Conservation (phyloP, 2,888 invertebrate genomes). For the Cantharis nigra region DNA sequence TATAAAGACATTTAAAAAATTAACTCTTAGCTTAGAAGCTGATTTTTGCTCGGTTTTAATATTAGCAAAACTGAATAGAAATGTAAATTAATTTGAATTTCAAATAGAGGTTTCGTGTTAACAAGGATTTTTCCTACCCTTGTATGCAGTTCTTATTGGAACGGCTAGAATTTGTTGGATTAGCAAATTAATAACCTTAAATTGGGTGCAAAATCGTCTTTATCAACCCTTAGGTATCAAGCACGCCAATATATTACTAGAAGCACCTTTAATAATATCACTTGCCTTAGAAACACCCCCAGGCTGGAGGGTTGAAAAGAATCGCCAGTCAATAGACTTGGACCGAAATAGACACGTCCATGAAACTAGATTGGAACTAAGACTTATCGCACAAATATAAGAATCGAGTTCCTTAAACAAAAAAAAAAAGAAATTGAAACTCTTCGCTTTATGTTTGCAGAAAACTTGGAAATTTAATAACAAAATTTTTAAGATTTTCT, state of each 20-base stretch:
- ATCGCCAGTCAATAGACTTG: constrained; percentile 39
- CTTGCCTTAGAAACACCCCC: constrained; percentile 25
- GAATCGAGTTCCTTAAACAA: neutral
- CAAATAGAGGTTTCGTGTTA: neutral
- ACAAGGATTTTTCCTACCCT: neutral
- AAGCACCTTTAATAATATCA: constrained; percentile 33
- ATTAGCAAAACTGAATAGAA: no score
- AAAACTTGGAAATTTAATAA: neutral
- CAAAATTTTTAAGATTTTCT: neutral
- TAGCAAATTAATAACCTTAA: neutral
- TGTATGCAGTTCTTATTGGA: neutral
- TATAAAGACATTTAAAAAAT: no score
- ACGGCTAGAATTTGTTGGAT: neutral
- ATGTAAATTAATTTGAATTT: neutral
- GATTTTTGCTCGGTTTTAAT: neutral
- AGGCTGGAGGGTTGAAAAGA: constrained; percentile 25
- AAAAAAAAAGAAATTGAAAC: neutral
- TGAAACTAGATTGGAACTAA: constrained; percentile 45
- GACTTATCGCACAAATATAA: constrained; percentile 35
- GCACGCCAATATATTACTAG: constrained; percentile 19
- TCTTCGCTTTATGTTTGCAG: neutral
- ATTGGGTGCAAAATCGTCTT: neutral
- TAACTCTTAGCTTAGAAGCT: neutral
- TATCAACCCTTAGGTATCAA: neutral
- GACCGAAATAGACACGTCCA: constrained; percentile 45